Evolutionary conservation across 2,797 vertebrate species (phyloP).

Genomic region (Gastrophryne carolinensis): DNA sequence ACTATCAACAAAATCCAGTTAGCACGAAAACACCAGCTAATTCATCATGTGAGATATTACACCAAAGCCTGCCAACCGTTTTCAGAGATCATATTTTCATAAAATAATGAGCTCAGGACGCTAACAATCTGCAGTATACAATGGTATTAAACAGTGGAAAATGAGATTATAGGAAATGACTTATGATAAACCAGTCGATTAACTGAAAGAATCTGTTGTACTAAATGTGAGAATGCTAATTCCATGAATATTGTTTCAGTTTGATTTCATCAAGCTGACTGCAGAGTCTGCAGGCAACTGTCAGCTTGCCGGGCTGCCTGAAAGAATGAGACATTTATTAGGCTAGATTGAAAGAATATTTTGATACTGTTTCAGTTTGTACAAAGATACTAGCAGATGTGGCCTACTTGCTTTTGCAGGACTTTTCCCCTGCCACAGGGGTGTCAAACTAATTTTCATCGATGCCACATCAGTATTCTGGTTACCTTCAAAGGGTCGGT

Average conservation of each 20-base stretch:
- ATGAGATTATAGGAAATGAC: conserved; percentile 46
- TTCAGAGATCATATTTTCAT: conserved; percentile 10
- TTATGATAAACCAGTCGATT: conserved; percentile 55
- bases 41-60: conserved; percentile 7
- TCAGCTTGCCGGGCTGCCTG: conserved; percentile 47
- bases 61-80: background rate
- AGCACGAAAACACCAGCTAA: background rate
- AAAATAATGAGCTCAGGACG: conserved; percentile 24
- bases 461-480: too few relatives aligned
- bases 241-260: conserved; percentile 58
- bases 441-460: too few relatives aligned
- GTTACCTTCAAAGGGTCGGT: too few relatives aligned
- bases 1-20: conserved; percentile 15
- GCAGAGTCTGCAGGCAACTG: conserved; percentile 52
- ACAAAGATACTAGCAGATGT: conserved; percentile 6
- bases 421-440: too few relatives aligned
- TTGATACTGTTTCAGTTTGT: conserved; percentile 14
- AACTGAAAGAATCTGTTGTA: conserved; percentile 51
- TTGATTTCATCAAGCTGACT: conserved; percentile 56
- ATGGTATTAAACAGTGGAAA: conserved; percentile 38
- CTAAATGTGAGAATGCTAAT: conserved; percentile 50
- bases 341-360: conserved; percentile 38
- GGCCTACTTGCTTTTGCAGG: too few relatives aligned
- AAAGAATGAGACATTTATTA: conserved; percentile 55
- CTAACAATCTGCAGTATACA: conserved; percentile 25